Evolutionary conservation across 1,140 invertebrate genomes (phyloP).

Genomic region (Nephila pilipes): DNA sequence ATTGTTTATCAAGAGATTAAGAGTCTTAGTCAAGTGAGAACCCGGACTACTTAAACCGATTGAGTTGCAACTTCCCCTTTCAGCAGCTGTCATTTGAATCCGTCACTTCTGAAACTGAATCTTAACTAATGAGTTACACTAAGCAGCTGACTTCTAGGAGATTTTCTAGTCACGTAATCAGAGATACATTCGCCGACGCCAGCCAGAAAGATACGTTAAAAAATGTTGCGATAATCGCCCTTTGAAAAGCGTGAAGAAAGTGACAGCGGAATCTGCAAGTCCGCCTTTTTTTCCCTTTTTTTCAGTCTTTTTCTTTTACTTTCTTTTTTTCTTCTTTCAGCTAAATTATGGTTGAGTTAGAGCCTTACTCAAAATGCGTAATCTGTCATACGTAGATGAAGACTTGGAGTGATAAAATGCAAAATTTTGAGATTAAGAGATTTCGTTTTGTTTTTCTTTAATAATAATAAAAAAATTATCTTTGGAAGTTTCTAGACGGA

Average conservation of each 20-base stretch:
- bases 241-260: conserved; percentile 35
- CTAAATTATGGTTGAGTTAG: conserved; percentile 17
- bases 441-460: background rate
- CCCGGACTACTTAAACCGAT: background rate
- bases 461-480: no score
- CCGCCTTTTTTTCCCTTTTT: background rate
- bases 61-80: conserved; percentile 27
- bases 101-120: conserved; percentile 51
- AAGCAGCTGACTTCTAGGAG: background rate
- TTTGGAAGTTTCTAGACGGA: background rate
- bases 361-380: background rate
- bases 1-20: conserved; percentile 13
- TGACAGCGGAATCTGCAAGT: conserved; percentile 30
- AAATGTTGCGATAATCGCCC: background rate
- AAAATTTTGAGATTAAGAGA: background rate
- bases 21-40: background rate
- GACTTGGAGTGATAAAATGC: background rate
- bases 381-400: background rate
- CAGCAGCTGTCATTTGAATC: conserved; percentile 15
- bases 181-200: background rate
- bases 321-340: background rate
- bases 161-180: conserved; percentile 27
- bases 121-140: conserved; percentile 17
- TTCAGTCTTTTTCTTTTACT: background rate
- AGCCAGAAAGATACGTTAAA: background rate